phyloP scores from a whole-genome alignment of 2,888 invertebrate species.

The Latrodectus hesperus region DNA sequence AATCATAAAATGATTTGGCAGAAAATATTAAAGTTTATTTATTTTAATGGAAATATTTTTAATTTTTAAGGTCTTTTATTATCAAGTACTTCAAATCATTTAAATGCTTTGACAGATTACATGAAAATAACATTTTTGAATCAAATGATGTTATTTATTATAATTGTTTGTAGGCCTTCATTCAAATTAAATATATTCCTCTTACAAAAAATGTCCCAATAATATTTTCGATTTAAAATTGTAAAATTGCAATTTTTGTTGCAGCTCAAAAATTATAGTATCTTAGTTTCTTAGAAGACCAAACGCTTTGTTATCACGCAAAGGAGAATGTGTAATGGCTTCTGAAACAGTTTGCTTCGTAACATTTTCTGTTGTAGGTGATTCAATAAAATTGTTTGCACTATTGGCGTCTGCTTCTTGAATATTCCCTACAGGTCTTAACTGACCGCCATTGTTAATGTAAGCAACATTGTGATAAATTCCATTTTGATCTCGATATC shows the following conservation, averaged over 20 bases:
- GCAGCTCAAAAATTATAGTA: background rate
- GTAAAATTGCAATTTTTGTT: background rate
- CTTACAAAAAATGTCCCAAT: too few relatives aligned
- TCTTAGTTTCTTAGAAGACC: constrained; percentile 11
- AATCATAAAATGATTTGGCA: too few relatives aligned
- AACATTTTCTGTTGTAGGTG: background rate
- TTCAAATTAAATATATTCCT: too few relatives aligned
- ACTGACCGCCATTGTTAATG: background rate
- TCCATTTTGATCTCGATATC: constrained; percentile 20
- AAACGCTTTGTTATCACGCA: background rate
- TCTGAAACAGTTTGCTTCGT: background rate
- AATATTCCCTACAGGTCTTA: too few relatives aligned
- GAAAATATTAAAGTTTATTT: too few relatives aligned
- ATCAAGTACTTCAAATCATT: too few relatives aligned
- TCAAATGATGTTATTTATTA: too few relatives aligned
- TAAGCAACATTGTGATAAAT: constrained; percentile 21
- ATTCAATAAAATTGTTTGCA: background rate
- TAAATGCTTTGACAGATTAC: too few relatives aligned
- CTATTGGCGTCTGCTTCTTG: background rate
- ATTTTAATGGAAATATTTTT: too few relatives aligned
- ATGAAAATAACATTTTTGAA: too few relatives aligned
- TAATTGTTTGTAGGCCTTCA: too few relatives aligned
- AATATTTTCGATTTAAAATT: background rate
- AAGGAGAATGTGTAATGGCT: background rate
- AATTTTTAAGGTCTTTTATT: too few relatives aligned